These are phyloP conservation scores for Ethmia dodecea DNA, from an alignment of 2,888 invertebrate species.

Conservation along the genomic window DNA sequence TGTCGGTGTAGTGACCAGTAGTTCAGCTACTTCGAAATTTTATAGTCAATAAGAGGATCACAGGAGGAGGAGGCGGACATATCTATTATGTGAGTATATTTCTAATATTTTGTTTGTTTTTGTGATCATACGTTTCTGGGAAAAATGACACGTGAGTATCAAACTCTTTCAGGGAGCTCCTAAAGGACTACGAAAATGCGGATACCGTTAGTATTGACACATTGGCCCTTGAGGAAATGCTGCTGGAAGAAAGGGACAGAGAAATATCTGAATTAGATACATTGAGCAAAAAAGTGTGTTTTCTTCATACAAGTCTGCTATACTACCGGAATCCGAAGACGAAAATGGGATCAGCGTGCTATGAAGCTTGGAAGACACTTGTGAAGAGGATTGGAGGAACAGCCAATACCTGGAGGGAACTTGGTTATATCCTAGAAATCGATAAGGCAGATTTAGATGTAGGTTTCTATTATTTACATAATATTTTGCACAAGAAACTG, in stretches of 20 bases:
- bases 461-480: too few relatives aligned
- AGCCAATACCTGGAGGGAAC: conserved; percentile 57
- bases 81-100: too few relatives aligned
- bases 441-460: conserved; percentile 60
- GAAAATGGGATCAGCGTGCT: conserved; percentile 51
- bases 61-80: too few relatives aligned
- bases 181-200: conserved; percentile 42
- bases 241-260: conserved; percentile 46
- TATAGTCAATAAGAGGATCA: too few relatives aligned
- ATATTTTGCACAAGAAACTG: too few relatives aligned
- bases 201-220: conserved; percentile 62
- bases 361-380: conserved; percentile 56
- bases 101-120: too few relatives aligned
- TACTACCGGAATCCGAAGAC: conserved; percentile 60
- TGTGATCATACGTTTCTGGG: too few relatives aligned
- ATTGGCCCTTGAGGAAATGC: conserved; percentile 47
- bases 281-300: conserved; percentile 56
- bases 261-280: conserved; percentile 51
- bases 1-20: too few relatives aligned
- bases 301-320: conserved; percentile 55
- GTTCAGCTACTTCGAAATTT: too few relatives aligned
- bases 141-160: conserved; percentile 5
- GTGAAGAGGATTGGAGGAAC: conserved; percentile 60
- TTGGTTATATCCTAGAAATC: conserved; percentile 53
- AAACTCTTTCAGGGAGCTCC: conserved; percentile 53